Evolutionary conservation across 2,113 vertebrate genomes (phyloP), one percentile per base, ranked within the genome.

Genomic region (Silurus glanis): DNA sequence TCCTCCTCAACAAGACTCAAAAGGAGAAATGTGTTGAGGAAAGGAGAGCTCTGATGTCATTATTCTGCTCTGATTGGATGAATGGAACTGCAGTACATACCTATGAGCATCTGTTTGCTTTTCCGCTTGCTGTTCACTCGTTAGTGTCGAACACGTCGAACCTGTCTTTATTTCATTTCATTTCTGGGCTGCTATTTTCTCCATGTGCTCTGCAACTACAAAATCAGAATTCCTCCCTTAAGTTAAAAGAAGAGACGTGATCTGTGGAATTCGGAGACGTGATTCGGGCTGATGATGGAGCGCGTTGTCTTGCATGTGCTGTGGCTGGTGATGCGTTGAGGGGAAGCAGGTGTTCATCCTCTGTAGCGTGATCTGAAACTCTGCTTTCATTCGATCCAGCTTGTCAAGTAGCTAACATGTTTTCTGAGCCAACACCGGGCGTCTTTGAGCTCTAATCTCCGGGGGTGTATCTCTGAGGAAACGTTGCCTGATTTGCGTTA

Each of bases 21-120:
- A 89, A 47, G 71, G 76, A 86, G 91, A 90, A 90, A 89, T 86
- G 89, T 84, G 88, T 75, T 87, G 91, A 91, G 88, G 90, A 55
- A 14, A 9, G 89, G 88, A 69, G 66, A 69, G 13, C 25, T 37
- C 4, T 69, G 6, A 0, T 74, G 12, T 49, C 12, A 10, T 55
- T 76, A 53, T 25, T 78, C 51, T 7, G n/a, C 16, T 4, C 51
- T 76, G 23, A 6, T 55, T 37, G 37, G 51, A 12, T 53, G 51
- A 72, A 5, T 72, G 45, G 28, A 37, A 1, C 62, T 66, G 62
- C 9, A 17, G 37, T 4, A 62, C 61, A 5, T 66, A 9, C n/a
- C 61, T 66, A 5, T 10, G 12, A 76, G 74, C 49, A n/a, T 53
- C 49, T n/a, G 3, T 53, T 2, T 13, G 51, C 51, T 76, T 25